Base-by-base conservation (phyloP, 2,113 vertebrate genomes). In the Rhizomys pruinosus region DNA sequence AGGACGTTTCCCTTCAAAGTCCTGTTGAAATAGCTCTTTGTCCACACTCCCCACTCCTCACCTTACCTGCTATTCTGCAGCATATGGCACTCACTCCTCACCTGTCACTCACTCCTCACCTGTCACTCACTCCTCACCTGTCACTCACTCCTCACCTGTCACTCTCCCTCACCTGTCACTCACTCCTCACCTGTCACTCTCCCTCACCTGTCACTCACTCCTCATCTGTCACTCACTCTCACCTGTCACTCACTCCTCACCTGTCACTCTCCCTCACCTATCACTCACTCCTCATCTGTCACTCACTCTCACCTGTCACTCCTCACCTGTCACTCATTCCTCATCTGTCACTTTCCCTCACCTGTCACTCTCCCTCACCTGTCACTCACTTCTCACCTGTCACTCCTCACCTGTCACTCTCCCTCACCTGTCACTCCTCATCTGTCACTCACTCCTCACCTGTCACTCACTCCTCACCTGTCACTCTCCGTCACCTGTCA, bases 201-300 rank as follows among this genome's bases (percentile, higher is more conserved):
- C 0, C 78, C 5, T 19, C 74, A 19, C 74, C 17, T 74, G 3
- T 44, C 25, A 32, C 44, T 78, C 15, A 11, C 16, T 68, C 13
- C 22, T n/a, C 3, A 59, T 15, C 32, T 47, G 3, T n/a, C n/a
- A n/a, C n/a, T n/a, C n/a, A n/a, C n/a, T n/a, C n/a, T 4, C 32
- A 52, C 27, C n/a, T 74, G 3, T 20, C 2, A 34, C 47, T 78
- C 6, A 59, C 25, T 13, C 64, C n/a, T n/a, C n/a, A n/a, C n/a
- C n/a, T n/a, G n/a, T n/a, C n/a, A n/a, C n/a, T n/a, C 39, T 37
- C 0, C 23, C 0, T 27, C 4, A 69, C 13, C 12, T 44, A 57
- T 13, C 22, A 42, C 55, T 80, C n/a, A 74, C 34, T 57, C 55
- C 2, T 25, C 13, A 63, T 25, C 57, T 81, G 57, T 57, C n/a